phyloP scores from a whole-genome alignment of 2,113 vertebrate species.

The Progne subis region DNA sequence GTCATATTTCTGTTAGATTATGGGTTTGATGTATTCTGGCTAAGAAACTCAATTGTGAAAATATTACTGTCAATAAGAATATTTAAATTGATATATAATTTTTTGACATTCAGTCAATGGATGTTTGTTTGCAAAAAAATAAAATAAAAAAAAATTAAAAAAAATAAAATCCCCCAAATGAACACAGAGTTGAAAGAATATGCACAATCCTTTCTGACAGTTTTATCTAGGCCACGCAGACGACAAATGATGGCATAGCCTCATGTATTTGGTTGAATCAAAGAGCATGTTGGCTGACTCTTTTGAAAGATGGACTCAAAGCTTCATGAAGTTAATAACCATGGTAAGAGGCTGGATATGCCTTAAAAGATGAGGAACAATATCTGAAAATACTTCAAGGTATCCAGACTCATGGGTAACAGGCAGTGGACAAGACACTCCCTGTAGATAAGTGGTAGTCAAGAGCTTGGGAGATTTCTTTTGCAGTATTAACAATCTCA shows the following conservation, averaged over 20 bases:
- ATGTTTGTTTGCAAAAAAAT: background rate
- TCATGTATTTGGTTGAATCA: background rate
- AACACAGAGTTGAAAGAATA: background rate
- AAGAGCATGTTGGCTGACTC: background rate
- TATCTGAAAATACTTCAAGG: background rate
- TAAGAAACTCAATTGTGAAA: background rate
- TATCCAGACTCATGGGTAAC: background rate
- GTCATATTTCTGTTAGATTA: background rate
- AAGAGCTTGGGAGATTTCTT: background rate
- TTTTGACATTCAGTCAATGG: background rate
- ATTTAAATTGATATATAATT: background rate
- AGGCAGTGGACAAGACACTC: background rate
- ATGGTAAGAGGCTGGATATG: background rate
- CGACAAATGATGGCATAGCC: background rate
- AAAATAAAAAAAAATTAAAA: background rate
- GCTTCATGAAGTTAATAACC: background rate
- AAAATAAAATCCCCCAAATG: background rate
- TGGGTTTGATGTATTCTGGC: background rate
- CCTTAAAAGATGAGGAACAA: background rate
- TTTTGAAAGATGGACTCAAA: background rate
- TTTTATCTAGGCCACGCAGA: background rate
- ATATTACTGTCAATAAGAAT: background rate
- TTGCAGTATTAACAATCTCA: background rate
- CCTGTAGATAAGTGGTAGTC: background rate
- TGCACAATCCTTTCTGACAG: background rate